Evolutionary conservation across 2,888 invertebrate genomes (phyloP), one percentile per base, ranked within the genome.

Genomic region (Cantharis rufa): DNA sequence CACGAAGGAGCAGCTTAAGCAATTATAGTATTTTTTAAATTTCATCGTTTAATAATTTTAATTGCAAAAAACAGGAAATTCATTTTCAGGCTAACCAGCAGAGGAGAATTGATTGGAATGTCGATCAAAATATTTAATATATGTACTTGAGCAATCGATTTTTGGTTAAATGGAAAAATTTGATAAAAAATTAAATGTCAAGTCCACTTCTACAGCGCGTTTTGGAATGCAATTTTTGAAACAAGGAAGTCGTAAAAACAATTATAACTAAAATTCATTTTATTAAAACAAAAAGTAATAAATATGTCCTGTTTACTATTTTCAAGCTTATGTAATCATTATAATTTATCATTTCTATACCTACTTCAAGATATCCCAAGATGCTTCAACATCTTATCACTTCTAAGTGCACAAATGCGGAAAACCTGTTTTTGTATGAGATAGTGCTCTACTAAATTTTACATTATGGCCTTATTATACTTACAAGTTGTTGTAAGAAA

Each of bases 101-200:
- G 21, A 66, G 3, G 13, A 66, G 13, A 18, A 24, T 24, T 66
- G 64, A 66, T 21, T 66, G 64, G 48, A 66, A 66, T 66, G 64
- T 66, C 64, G 18, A 66, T 66, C 21, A 66, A 21, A 66, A 66
- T 24, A 66, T 66, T 21, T 66, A 66, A 66, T 21, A 66, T 66
- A 48, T 48, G 48, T 48, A 66, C 64, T 21, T 21, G 18, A 66
- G n/a, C 13, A 63, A 66, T 21, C 4, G 64, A 66, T 13, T 21
- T 64, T 64, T 64, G 21, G n/a, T 66, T 66, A 66, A 66, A 66
- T 66, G 64, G 10, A 66, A 66, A 66, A 66, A 66, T 21, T 66
- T 66, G 13, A 21, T 66, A 66, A 66, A 24, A 66, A 66, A 66
- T 66, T 21, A 66, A 66, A 66, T 66, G 64, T 24, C 64, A 66